phyloP scores from a whole-genome alignment of 1,140 invertebrate species.

The Drosophila truncata region DNA sequence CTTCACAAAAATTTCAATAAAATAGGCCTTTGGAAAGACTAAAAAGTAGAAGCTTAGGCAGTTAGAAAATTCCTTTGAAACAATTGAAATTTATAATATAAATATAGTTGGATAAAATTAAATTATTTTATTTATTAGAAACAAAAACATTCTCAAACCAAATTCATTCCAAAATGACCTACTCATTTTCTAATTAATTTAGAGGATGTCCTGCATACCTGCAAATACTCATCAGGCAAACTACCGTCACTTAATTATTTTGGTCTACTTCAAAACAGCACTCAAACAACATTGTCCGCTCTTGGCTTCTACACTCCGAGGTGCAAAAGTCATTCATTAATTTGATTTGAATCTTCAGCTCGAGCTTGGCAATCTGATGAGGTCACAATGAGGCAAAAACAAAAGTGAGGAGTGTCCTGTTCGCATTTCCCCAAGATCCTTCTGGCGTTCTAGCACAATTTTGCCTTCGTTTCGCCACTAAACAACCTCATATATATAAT shows the following conservation, averaged over 20 bases:
- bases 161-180: not conserved
- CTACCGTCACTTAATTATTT: constrained; percentile 34
- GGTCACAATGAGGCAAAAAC: constrained; percentile 46
- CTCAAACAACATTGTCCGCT: constrained; percentile 31
- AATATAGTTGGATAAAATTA: too few relatives aligned
- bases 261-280: constrained; percentile 25
- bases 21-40: not conserved
- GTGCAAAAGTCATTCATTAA: constrained; percentile 60
- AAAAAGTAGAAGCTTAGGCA: not conserved
- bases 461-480: constrained; percentile 33
- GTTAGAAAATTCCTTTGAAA: too few relatives aligned
- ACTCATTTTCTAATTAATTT: not conserved
- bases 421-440: constrained; percentile 20
- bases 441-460: constrained; percentile 1
- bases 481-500: constrained; percentile 23
- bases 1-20: not conserved
- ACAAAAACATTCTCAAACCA: not conserved
- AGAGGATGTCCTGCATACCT: not conserved
- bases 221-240: not conserved
- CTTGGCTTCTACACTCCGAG: constrained; percentile 6
- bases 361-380: constrained; percentile 49
- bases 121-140: too few relatives aligned
- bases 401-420: constrained; percentile 11
- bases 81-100: too few relatives aligned
- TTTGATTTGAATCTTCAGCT: constrained; percentile 56